A percentile compares a stretch with the other conserved stretches of the same genome.
Conservation (phyloP, 2,797 vertebrate species). For the Eleutherodactylus coqui region DNA sequence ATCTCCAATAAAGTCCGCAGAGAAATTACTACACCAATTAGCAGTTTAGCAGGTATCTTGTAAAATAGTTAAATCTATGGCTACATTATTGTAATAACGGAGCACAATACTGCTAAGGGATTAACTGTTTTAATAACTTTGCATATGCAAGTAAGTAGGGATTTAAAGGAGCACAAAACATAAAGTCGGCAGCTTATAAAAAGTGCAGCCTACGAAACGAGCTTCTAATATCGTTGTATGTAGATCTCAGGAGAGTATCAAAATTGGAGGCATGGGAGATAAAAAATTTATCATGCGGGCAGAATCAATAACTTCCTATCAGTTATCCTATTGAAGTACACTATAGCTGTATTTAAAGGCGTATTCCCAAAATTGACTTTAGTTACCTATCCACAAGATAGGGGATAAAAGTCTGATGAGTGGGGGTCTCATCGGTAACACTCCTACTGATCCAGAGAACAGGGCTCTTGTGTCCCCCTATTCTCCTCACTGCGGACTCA, state of each 20-base stretch:
- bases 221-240: not conserved
- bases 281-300: not conserved
- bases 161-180: not conserved
- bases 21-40: conserved; percentile 13
- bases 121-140: conserved; percentile 13
- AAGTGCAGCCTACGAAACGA: not conserved
- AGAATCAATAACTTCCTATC: not conserved
- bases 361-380: too few relatives aligned
- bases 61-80: conserved; percentile 9
- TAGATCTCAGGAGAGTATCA: not conserved
- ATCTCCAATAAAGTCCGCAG: not conserved
- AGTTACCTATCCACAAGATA: too few relatives aligned
- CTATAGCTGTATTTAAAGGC: too few relatives aligned
- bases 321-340: not conserved
- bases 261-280: not conserved
- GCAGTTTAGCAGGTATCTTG: not conserved
- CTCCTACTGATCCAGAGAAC: too few relatives aligned
- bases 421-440: too few relatives aligned
- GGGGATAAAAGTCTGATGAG: too few relatives aligned
- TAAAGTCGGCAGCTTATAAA: not conserved
- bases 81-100: not conserved
- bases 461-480: too few relatives aligned
- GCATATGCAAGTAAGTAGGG: not conserved
- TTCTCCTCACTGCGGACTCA: too few relatives aligned
- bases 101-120: conserved; percentile 2